Base-by-base conservation (phyloP, 64 coral and sea anemone species). In the Orbicella faveolata region DNA sequence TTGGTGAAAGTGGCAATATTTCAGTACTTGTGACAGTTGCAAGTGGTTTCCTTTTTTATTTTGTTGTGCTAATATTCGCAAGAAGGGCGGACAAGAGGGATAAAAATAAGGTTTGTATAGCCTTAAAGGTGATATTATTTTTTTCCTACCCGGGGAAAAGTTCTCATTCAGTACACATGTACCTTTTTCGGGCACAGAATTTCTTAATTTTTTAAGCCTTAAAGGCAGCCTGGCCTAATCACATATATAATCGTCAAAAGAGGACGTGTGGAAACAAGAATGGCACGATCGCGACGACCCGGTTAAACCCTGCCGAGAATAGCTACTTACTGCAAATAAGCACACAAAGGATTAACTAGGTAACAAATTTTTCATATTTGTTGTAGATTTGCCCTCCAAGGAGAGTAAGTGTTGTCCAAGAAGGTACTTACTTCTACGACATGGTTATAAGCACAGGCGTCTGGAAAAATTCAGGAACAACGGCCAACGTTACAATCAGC, bases 11-110 rank as follows among this genome's bases (percentile, higher is more conserved):
- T 35, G 89, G 64, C 17, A 90, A 90, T 55, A 80, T 90, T 30
- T 75, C 76, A 53, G 89, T 90, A 12, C 48, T 90, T 11, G 15
- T 90, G 25, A 90, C 89, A 9, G 63, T 90, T 75, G 79, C 73
- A 18, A 83, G 69, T n/a, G 52, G 73, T 13, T 83, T 83, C 18
- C 89, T 90, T 11, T 20, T 83, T 63, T 90, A 90, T 25, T 74
- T 74, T 34, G 54, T 83, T 44, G 70, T 75, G 1, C 17, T 82
- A 0, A 34, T 90, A 9, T 83, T 80, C 67, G 69, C 76, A 13
- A 83, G 89, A 17, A 90, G 79, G 36, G 89, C 89, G 0, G 89
- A 90, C 36, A 83, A 83, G 23, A 90, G 79, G 75, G 89, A 90
- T 63, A 61, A 61, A 17, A 17, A 16, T 4, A 80, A 90, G 79